phyloP scores from a whole-genome alignment of 2,888 invertebrate genomes.

The Drosophila incognita region DNA sequence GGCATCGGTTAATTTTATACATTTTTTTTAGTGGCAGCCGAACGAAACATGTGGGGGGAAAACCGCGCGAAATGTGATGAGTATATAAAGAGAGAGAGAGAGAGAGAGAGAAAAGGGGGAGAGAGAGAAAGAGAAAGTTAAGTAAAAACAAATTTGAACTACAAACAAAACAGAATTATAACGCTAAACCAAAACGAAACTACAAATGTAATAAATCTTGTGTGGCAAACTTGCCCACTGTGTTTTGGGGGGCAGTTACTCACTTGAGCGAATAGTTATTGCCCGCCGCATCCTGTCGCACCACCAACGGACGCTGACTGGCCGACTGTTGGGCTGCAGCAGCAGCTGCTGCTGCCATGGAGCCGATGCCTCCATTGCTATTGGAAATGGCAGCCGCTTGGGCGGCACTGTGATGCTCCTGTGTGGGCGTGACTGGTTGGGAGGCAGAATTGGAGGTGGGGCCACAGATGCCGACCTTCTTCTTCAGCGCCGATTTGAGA shows the following conservation, averaged over 20 bases:
- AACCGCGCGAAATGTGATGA: constrained; percentile 31
- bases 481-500: constrained; percentile 96
- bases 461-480: constrained; percentile 86
- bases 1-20: background rate
- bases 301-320: constrained; percentile 87
- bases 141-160: constrained; percentile 50
- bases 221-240: background rate
- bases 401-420: constrained; percentile 85
- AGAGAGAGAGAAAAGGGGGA: constrained; percentile 27
- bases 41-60: constrained; percentile 22
- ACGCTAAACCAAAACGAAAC: constrained; percentile 28
- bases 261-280: constrained; percentile 93
- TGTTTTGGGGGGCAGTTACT: constrained; percentile 82
- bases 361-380: constrained; percentile 72
- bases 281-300: constrained; percentile 90
- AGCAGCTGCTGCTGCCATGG: constrained; percentile 73
- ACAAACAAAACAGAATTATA: constrained; percentile 31
- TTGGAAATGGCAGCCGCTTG: constrained; percentile 67
- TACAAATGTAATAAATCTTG: background rate
- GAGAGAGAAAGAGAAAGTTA: constrained; percentile 24
- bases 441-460: constrained; percentile 72
- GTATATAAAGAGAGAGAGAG: constrained; percentile 25
- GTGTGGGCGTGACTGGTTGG: constrained; percentile 90
- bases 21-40: constrained; percentile 26
- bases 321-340: constrained; percentile 77